phyloP scores from a whole-genome alignment of 2,797 vertebrate species.

The Lagorchestes hirsutus region DNA sequence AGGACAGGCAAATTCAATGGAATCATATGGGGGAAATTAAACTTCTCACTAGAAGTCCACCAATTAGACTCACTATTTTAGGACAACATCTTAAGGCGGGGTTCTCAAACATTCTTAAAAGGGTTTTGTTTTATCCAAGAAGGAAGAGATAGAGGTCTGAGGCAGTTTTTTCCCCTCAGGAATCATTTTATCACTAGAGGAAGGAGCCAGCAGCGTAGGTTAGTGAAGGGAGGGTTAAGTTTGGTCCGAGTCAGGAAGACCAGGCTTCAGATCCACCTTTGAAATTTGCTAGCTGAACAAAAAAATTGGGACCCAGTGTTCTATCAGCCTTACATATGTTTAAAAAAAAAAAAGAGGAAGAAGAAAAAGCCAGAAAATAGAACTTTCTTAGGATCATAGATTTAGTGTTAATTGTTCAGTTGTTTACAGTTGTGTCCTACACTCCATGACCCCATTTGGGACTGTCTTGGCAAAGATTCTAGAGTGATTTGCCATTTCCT shows the following conservation, averaged over 20 bases:
- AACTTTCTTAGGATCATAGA: not conserved
- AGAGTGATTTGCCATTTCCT: not conserved
- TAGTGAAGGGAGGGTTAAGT: not conserved
- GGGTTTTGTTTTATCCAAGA: not conserved
- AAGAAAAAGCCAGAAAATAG: not conserved
- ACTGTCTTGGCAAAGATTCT: not conserved
- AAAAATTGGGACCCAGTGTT: not conserved
- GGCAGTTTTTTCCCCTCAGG: not conserved
- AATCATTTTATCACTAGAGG: fast-evolving
- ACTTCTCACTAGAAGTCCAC: not conserved
- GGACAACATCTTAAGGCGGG: not conserved
- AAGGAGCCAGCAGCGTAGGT: fast-evolving
- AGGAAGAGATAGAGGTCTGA: not conserved
- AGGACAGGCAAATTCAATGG: not conserved
- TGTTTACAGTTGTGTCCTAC: not conserved
- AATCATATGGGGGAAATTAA: not conserved
- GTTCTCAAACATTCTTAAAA: not conserved
- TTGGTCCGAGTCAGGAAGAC: not conserved
- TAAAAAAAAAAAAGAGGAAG: not conserved
- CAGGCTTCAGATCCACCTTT: not conserved
- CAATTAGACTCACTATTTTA: not conserved
- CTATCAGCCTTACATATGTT: not conserved
- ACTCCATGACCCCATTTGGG: not conserved
- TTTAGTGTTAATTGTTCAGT: not conserved
- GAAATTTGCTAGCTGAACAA: not conserved